Base-by-base conservation (phyloP, 2,113 vertebrate genomes). In the Picathartes gymnocephalus region DNA sequence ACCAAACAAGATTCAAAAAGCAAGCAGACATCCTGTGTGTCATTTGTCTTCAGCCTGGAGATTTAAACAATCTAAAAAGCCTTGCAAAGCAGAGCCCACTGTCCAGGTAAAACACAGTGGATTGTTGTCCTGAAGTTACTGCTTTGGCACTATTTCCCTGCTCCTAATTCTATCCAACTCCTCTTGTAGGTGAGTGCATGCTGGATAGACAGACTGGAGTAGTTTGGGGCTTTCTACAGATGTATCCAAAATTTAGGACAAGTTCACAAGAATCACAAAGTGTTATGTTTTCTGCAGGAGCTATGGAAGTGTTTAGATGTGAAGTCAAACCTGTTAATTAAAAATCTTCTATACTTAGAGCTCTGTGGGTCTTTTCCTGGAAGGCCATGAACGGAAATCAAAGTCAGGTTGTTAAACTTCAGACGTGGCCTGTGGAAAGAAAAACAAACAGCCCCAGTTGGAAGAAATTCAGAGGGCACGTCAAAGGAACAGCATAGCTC, bases 351-450 rank as follows among this genome's bases (percentile, higher is more conserved):
- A 13, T 98, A 88, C 48, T 98, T 92, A 40, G 88, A 88, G 57
- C 42, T 81, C 22, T 58, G 80, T 81, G 65, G 62, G n/a, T 88
- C 86, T 93, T 97, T 96, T 42, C 97, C 97, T 58, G 98, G 98
- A 95, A 99, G 97, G 87, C 99, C 99, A 3, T 98, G 98, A 11
- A 97, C 97, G 42, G 99, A 99, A 97, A 99, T 97, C 96, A 99
- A 97, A 58, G 98, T 99, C 87, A 99, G 98, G 88, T 98, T 99
- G 98, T 98, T 99, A 98, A 99, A 99, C 88, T 98, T 98, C 94
- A 99, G 97, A 91, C 98, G 98, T 6, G 99, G 98, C 86, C 99
- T 99, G 86, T 15, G 77, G 91, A 93, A 96, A 82, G 42, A 72
- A 94, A 95, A 92, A 79, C 45, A 95, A 93, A 91, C 64, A 5